Evolutionary conservation across 1,140 invertebrate species (phyloP), one percentile per base, ranked within the genome.

Genomic region (Zaprionus gabonicus): DNA sequence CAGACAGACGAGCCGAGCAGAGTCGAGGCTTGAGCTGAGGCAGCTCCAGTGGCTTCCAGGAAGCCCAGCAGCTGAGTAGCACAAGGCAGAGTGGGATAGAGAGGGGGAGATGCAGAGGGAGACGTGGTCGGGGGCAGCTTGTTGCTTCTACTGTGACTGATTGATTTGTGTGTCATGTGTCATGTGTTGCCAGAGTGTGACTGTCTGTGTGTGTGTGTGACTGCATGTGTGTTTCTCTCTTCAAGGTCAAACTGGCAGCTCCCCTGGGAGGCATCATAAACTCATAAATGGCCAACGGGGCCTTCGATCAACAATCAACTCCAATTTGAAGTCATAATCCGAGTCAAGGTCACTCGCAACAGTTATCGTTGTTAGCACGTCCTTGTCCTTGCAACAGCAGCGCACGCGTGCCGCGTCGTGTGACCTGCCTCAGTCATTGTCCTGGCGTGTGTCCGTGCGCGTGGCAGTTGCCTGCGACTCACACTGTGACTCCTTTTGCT

Each of bases 121-220:
- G 38, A 44, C 12, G n/a, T 15, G 36, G 31, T 27, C 51, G 31
- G 44, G 49, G 17, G 49, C n/a, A 49, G 51, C 55, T 49, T 56
- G 53, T 68, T 51, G 44, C 53, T 53, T 66, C 80, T 71, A 76
- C 68, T 87, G 84, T 88, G 85, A 88, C 85, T 85, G 85, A 88
- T 90, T 88, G 81, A 84, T 90, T 81, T 78, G 78, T 83, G 58
- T 81, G 70, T 71, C 57, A 28, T 65, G 41, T 53, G 31, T 69
- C 57, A 31, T 17, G 49, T 56, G 38, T 13, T 20, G 27, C 4
- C 10, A 56, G 55, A 17, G 25, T 46, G 10, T 15, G 41, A 15
- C 10, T 31, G n/a, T 13, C 0, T 58, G 1, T 36, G 9, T 53
- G 15, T 28, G 15, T 36, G 23, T 53, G 17, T 31, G 31, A 20